Evolutionary conservation across 2,888 invertebrate genomes (phyloP), one percentile per base, ranked within the genome.

Genomic region (Selenia dentaria): DNA sequence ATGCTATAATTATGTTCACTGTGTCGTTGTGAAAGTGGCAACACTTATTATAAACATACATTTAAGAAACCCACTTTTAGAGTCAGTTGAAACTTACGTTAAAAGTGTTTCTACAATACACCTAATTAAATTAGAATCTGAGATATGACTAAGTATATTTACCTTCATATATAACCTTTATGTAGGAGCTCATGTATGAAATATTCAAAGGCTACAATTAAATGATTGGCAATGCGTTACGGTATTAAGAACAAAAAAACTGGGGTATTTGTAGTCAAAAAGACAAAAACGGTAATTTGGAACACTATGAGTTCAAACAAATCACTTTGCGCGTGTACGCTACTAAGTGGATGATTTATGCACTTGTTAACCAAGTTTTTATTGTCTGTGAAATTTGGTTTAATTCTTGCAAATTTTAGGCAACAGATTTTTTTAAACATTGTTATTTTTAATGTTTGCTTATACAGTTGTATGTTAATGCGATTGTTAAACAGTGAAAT

Each of bases 191-290:
- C 64, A 67, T 64, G 70, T 73, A 69, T 73, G 68, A 77, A 80
- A 80, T 82, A 78, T 81, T 78, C 73, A 79, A 79, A 68, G 51
- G 59, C 57, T 57, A 63, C 68, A 75, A 80, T 78, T 73, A 74
- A 78, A 79, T 60, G 64, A 73, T 70, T 74, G 64, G 71, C 77
- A 77, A 78, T 72, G 72, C 63, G 66, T 73, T 74, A 60, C 67
- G 65, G 43, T 8, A 41, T 12, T 10, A 34, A 32, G n/a, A 8
- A 32, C 16, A 44, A 45, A 53, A 46, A 32, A 42, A 5, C 1
- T 8, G 32, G 20, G 28, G 16, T 29, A 28, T 24, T 10, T 14
- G 14, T 28, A 14, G 26, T 37, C 20, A 12, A 12, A 4, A 12
- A 1, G 12, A 36, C 20, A 5, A 27, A 36, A 36, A 22, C 26